These are phyloP conservation scores for Laothoe populi DNA, from an alignment of 2,888 invertebrate species.

Conservation along the genomic window DNA sequence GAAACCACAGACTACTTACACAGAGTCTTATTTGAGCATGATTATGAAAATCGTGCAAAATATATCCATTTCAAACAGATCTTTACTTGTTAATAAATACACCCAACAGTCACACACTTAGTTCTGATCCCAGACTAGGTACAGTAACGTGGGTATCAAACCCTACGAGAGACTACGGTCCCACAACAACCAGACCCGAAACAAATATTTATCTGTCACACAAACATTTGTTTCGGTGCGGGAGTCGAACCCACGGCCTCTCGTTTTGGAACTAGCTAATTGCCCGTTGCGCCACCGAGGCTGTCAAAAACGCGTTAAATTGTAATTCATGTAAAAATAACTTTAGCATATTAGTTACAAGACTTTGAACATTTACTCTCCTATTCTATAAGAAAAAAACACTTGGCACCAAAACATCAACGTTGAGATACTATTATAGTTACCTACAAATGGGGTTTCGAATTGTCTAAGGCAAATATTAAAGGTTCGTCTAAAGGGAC, in stretches of 20 bases:
- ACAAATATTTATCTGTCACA: too few relatives aligned
- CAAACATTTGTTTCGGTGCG: too few relatives aligned
- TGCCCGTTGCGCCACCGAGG: too few relatives aligned
- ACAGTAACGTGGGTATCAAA: too few relatives aligned
- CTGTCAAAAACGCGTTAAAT: neutral
- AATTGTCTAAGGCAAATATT: slow-evolving; percentile 62
- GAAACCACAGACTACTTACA: neutral
- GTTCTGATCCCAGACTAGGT: too few relatives aligned
- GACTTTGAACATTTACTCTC: too few relatives aligned
- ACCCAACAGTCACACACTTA: too few relatives aligned
- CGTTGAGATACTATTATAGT: slow-evolving; percentile 38
- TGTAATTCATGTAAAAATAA: neutral
- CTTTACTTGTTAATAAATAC: neutral
- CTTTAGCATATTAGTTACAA: too few relatives aligned
- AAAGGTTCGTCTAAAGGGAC: slow-evolving; percentile 61
- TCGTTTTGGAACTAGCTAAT: too few relatives aligned
- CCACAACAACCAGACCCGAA: too few relatives aligned
- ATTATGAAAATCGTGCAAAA: neutral
- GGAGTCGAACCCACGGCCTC: too few relatives aligned
- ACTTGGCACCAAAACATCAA: neutral
- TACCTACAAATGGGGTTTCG: slow-evolving; percentile 49
- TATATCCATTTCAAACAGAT: neutral
- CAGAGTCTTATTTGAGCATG: neutral
- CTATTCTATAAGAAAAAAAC: neutral
- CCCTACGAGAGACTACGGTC: too few relatives aligned